Evolutionary conservation across 2,113 vertebrate species (phyloP).

Genomic region (Hydropotes inermis): DNA sequence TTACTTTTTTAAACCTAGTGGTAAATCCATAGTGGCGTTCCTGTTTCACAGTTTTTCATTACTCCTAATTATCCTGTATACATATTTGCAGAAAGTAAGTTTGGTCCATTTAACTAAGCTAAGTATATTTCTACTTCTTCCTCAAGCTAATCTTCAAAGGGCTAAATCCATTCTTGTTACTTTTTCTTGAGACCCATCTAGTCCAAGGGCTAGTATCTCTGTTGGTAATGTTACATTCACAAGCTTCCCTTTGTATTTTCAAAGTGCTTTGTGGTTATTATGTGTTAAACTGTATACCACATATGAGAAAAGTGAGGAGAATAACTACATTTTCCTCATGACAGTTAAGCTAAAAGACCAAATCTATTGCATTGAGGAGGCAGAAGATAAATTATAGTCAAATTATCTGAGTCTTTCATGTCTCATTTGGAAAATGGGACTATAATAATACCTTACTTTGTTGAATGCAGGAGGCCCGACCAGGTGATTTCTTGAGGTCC

Average conservation of each 20-base stretch:
- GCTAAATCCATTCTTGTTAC: neutral
- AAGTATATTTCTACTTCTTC: conserved; percentile 28
- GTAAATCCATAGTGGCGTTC: neutral
- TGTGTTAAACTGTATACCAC: neutral
- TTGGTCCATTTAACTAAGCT: neutral
- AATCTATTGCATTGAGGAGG: neutral
- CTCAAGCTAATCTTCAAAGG: conserved; percentile 12
- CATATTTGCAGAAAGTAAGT: neutral
- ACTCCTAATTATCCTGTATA: neutral
- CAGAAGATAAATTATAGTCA: conserved; percentile 8
- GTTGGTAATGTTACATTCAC: conserved; percentile 9
- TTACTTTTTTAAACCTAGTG: neutral
- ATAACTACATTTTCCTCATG: neutral
- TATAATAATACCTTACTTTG: conserved; percentile 16
- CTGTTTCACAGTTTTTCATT: neutral
- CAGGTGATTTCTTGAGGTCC: conserved; percentile 33
- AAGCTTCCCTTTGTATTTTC: conserved; percentile 17
- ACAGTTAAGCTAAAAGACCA: conserved; percentile 37
- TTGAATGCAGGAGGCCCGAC: neutral
- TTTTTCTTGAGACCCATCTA: neutral
- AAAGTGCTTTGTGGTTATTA: conserved; percentile 16
- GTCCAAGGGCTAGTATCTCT: neutral
- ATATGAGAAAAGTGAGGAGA: neutral
- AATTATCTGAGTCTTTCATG: neutral
- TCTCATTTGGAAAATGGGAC: conserved; percentile 6